These are phyloP conservation scores for Montipora capitata DNA, from an alignment of 92 coral and sea anemone genomes.

Conservation along the genomic window DNA sequence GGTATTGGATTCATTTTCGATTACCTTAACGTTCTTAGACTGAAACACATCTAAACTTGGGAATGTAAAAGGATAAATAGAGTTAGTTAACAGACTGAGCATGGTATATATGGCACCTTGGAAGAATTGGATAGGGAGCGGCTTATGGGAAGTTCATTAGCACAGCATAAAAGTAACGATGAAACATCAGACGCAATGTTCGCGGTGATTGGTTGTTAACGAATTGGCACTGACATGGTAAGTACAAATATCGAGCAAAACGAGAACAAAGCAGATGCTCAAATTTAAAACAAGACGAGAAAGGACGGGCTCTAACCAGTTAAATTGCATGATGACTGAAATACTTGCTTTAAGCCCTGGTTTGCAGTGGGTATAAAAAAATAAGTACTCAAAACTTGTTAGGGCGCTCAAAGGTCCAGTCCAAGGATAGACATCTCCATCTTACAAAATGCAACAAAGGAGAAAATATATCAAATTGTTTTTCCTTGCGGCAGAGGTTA, in stretches of 20 bases:
- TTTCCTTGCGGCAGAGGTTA: slow-evolving; percentile 18
- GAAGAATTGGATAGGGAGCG: slow-evolving; percentile 17
- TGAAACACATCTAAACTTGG: too few species aligned
- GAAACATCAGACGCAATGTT: slow-evolving; percentile 11
- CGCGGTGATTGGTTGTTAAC: slow-evolving; percentile 22
- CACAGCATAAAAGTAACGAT: background rate
- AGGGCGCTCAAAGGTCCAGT: background rate
- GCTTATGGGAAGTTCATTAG: slow-evolving; percentile 42
- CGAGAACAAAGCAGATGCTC: slow-evolving; percentile 37
- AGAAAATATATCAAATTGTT: background rate
- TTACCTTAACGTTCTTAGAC: too few species aligned
- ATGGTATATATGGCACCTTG: background rate
- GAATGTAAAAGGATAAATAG: too few species aligned
- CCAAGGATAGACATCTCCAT: background rate
- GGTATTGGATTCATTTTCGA: background rate
- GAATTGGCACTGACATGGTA: slow-evolving; percentile 12
- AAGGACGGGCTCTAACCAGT: background rate
- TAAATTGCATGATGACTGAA: background rate
- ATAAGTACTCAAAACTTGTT: background rate
- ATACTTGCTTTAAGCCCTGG: background rate
- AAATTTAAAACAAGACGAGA: too few species aligned
- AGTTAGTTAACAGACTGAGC: background rate
- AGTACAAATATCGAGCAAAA: slow-evolving; percentile 30
- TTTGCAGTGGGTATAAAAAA: background rate
- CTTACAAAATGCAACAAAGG: slow-evolving; percentile 5